Percentiles rank a stretch among this genome's conserved stretches.
Evolutionary conservation across 2,113 vertebrate genomes (phyloP).

Genomic region (Rattus norvegicus): GRCr8 NC_086033.1:55007501-55008000

Average conservation of each 20-base stretch:
- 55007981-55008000: too few relatives aligned
- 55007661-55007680: neutral
- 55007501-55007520: neutral
- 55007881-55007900: neutral
- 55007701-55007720: neutral
- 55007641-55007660: neutral
- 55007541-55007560: neutral
- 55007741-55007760: slow-evolving; percentile 30
- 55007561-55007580: neutral
- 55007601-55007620: neutral
- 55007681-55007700: neutral
- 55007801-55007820: neutral
- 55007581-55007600: neutral
- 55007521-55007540: neutral
- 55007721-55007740: neutral
- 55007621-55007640: neutral
- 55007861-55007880: neutral
- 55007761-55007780: neutral
- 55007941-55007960: too few relatives aligned
- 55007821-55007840: neutral
- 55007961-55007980: neutral
- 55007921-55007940: neutral
- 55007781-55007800: neutral
- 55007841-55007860: neutral
- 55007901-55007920: neutral